Evolutionary conservation across 1,140 invertebrate species (phyloP).

Genomic region (Plutomurus gul): DNA sequence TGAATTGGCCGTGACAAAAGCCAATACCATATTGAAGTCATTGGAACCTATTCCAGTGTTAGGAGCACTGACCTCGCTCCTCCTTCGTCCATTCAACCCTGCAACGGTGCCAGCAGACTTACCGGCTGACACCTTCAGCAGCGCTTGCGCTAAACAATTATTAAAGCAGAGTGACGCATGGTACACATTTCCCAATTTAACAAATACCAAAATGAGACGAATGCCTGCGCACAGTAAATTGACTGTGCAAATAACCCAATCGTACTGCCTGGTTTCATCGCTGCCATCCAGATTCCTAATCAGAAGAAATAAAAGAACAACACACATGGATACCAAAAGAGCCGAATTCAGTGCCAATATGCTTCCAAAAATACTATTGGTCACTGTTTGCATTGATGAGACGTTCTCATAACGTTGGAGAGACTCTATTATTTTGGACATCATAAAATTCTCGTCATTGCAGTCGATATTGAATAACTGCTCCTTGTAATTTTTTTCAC

Average conservation of each 20-base stretch:
- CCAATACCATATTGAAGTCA: constrained; percentile 41
- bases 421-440: neutral
- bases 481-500: neutral
- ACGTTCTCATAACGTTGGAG: constrained; percentile 8
- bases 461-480: neutral
- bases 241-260: neutral
- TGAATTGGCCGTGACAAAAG: constrained; percentile 34
- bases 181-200: constrained; percentile 45
- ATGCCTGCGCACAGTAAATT: neutral
- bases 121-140: constrained; percentile 23
- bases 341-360: constrained; percentile 22
- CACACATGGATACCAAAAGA: constrained; percentile 30
- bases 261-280: neutral
- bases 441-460: neutral
- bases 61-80: neutral
- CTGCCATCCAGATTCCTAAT: constrained; percentile 16
- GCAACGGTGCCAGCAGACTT: too few relatives aligned
- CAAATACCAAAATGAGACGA: constrained; percentile 44
- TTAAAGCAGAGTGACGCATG: constrained; percentile 40
- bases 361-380: constrained; percentile 30
- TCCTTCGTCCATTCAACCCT: neutral
- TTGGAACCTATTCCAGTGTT: neutral
- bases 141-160: neutral
- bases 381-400: constrained; percentile 8
- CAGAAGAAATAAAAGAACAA: constrained; percentile 34